A percentile compares a stretch with the other conserved stretches of the same genome.
Conservation (phyloP, 2,113 vertebrate species). For the Galemys pyrenaicus region DNA sequence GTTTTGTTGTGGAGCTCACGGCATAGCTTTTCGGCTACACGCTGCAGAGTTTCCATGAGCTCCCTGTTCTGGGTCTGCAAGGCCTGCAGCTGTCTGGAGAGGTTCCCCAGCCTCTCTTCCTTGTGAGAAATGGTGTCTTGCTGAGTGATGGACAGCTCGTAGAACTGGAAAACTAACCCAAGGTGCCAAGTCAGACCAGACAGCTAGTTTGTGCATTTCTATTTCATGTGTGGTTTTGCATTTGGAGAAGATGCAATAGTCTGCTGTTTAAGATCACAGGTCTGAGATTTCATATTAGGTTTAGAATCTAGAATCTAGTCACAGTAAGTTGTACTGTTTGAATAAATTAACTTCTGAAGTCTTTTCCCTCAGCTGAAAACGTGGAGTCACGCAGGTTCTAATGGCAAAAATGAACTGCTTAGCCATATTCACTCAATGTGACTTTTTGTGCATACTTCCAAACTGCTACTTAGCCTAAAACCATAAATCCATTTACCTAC, state of each 20-base stretch:
- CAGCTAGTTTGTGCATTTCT: neutral
- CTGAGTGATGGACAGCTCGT: constrained; percentile 71
- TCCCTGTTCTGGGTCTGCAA: constrained; percentile 59
- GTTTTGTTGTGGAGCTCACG: constrained; percentile 75
- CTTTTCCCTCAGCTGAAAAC: neutral
- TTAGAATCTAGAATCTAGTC: neutral
- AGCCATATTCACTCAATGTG: neutral
- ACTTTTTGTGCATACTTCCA: neutral
- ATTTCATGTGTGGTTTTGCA: neutral
- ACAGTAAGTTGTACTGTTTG: neutral
- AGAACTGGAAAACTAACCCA: constrained; percentile 79
- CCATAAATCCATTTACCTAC: neutral
- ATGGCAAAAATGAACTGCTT: constrained; percentile 1
- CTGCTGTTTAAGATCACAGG: neutral
- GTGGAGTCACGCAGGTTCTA: neutral
- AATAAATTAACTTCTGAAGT: neutral
- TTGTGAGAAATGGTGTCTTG: constrained; percentile 52
- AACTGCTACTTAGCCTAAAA: neutral
- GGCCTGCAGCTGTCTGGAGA: constrained; percentile 64
- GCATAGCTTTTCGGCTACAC: constrained; percentile 72
- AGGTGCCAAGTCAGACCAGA: constrained; percentile 44
- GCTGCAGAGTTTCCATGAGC: constrained; percentile 54
- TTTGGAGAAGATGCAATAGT: neutral
- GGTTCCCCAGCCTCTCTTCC: constrained; percentile 67
- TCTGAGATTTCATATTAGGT: neutral